Conservation (phyloP, 2,888 invertebrate genomes). For the Ecliptopera silaceata region DNA sequence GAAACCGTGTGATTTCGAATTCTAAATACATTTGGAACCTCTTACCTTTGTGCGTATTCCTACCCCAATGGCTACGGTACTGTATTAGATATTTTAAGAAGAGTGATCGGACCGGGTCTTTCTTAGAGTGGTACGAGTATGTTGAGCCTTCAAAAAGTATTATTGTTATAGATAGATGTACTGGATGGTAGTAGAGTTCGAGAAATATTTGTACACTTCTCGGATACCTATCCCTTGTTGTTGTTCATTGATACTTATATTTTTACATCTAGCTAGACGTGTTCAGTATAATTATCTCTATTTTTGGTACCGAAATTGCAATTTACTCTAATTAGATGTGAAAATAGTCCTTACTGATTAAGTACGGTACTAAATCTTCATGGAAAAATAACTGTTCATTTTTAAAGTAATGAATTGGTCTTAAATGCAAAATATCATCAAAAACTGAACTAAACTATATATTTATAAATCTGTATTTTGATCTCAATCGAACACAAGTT, state of each 20-base stretch:
- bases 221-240: conserved; percentile 79
- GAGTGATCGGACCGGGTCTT: conserved; percentile 70
- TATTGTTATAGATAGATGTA: conserved; percentile 81
- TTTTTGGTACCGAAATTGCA: conserved; percentile 76
- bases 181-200: conserved; percentile 71
- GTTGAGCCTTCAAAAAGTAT: conserved; percentile 80
- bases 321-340: conserved; percentile 49
- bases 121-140: conserved; percentile 76
- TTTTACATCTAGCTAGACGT: conserved; percentile 81
- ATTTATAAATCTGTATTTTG: background rate
- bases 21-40: background rate
- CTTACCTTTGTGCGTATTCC: background rate
- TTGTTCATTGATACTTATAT: conserved; percentile 82
- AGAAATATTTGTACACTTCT: conserved; percentile 81
- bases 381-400: conserved; percentile 13
- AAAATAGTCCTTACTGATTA: conserved; percentile 39
- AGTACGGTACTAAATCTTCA: conserved; percentile 30
- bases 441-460: background rate
- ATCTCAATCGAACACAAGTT: conserved; percentile 31
- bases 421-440: background rate
- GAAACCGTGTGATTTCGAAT: background rate
- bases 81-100: conserved; percentile 62
- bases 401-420: background rate
- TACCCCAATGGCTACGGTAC: conserved; percentile 15
- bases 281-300: conserved; percentile 79